Percentiles rank a stretch among this genome's conserved stretches.
Evolutionary conservation across 2,888 invertebrate genomes (phyloP).

Genomic region (Oxycera nigricornis): DNA sequence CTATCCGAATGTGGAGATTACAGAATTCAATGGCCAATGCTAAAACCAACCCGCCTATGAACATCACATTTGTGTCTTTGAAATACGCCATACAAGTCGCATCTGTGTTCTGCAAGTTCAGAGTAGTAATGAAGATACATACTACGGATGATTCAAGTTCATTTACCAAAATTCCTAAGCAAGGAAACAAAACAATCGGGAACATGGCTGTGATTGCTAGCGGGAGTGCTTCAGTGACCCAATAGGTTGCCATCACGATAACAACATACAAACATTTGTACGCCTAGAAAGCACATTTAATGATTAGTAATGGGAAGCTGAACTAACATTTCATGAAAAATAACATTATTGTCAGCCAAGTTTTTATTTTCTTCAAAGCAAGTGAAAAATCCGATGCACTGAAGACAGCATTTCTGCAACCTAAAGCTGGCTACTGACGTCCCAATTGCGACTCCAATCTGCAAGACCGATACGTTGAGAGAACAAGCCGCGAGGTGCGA

Average conservation of each 20-base stretch:
- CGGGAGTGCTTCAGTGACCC: constrained; percentile 17
- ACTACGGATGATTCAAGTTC: not conserved
- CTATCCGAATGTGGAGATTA: constrained; percentile 1
- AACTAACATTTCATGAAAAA: no score
- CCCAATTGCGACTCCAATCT: no score
- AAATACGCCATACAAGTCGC: not conserved
- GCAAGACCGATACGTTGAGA: no score
- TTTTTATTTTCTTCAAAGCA: no score
- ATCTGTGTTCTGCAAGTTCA: constrained; percentile 21
- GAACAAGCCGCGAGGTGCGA: no score
- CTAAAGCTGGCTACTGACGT: no score
- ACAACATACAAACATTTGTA: constrained; percentile 21
- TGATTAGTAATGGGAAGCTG: not conserved
- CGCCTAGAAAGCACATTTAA: constrained; percentile 2
- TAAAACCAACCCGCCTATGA: constrained; percentile 24
- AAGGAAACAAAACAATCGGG: constrained; percentile 16
- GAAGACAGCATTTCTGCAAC: no score
- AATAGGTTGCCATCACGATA: constrained; percentile 16
- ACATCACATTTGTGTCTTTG: constrained; percentile 23
- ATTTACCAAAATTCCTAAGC: constrained; percentile 7
- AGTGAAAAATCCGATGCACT: no score
- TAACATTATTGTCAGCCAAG: no score
- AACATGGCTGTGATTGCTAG: constrained; percentile 7
- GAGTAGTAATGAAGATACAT: not conserved
- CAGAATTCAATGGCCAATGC: constrained; percentile 23